Base-by-base conservation (phyloP, 23 tunicate genomes). In the Botrylloides violaceus region DNA sequence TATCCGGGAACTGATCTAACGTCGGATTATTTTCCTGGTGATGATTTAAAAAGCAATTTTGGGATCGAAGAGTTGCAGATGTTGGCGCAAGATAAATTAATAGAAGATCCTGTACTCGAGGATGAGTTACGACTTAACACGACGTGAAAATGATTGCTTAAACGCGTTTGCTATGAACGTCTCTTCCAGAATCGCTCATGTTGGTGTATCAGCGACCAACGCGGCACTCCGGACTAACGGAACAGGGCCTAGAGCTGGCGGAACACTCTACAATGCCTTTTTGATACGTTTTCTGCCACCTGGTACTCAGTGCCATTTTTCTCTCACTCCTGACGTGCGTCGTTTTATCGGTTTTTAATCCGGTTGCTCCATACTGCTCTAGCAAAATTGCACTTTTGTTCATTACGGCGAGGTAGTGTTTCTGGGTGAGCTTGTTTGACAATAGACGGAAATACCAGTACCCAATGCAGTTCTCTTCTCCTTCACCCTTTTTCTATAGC, bases 61-160 rank as follows among this genome's bases (percentile, higher is more conserved):
- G 95, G 95, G 55, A 64, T 87, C 2, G 95, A 87, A 61, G 95
- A 80, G 58, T 66, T 87, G 56, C 95, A 82, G 66, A 87, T 87
- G 95, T 73, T 87, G 50, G 15, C 53, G 53, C 86, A 87, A 1
- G 82, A 76, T 31, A 71, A 80, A 38, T 57, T 78, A 32, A 81
- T 87, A 47, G 78, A 80, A 2, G 95, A 87, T 53, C 86, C 95
- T 15, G 81, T 64, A 48, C 75, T 87, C 70, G 95, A 87, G 68
- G 92, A 84, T 37, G 31, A 38, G 6, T 79, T 84, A 24, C 81
- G 66, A 29, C 65, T 80, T 23, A 63, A 63, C 29, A 25, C 70
- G 33, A 27, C 70, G 32, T 63, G 70, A 63, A 31, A 63, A 3
- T 19, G 35, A 15, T 9, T 15, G 9, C 53, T 43, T 43, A n/a